Evolutionary conservation across 2,113 vertebrate genomes (phyloP), one percentile per base, ranked within the genome.

Genomic region (Colossoma macropomum): DNA sequence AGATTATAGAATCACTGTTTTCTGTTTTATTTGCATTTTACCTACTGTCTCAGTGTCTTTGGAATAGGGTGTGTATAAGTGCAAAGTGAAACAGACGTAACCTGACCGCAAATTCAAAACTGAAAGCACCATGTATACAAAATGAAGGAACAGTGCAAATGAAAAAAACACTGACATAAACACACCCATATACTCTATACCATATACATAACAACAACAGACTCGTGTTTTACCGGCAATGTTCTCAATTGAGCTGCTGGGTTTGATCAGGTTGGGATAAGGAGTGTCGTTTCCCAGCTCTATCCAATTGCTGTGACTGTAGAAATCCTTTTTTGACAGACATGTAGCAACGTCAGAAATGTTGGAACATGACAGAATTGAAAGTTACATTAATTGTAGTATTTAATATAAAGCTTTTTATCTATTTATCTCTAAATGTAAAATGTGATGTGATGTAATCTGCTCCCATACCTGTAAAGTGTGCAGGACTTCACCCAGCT

Each of bases 221-320:
- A 45, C 50, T 30, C 9, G 21, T 79, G 3, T 7, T 45, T 45
- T 87, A 94, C 92, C 91, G 87, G 92, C 92, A 27, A 90, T 83
- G 66, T 90, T 92, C 0, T 87, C 89, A 17, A 93, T 89, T 82
- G 23, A 56, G 60, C 15, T 27, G 19, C 84, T 87, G 1, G 88
- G 66, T 87, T 77, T 78, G 80, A 92, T 89, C 13, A 94, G 86
- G 76, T 89, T 92, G 3, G 87, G 13, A 28, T 90, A 91, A 4
- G 93, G 91, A 1, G 17, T 0, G 23, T 0, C 83, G 1, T 86
- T 86, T 3, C 88, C 89, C 63, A 92, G 48, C 45, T 94, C 93
- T 30, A 92, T 85, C 92, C 92, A 94, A 89, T 93, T 92, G 68
- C 89, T 93, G 59, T 94, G 93, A 45, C 92, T 93, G 75, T 83